These are phyloP conservation scores for Gopherus flavomarginatus DNA, from an alignment of 2,113 vertebrate genomes.

Conservation along the genomic window DNA sequence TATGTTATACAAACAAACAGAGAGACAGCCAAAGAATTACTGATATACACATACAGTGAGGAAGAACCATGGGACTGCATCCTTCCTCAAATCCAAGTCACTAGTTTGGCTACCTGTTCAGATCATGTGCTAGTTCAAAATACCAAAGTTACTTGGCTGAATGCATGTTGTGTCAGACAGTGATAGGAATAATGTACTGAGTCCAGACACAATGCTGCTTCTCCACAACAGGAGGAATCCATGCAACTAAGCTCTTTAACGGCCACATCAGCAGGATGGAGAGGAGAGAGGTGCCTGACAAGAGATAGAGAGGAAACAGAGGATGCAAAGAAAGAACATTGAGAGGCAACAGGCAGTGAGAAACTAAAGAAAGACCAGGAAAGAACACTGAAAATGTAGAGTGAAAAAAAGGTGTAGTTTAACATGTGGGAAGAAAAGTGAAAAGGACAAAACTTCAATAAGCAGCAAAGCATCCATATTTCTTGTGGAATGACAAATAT, in stretches of 20 bases:
- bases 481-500: background rate
- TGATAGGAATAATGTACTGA: background rate
- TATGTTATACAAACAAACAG: background rate
- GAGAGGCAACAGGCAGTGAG: background rate
- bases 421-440: background rate
- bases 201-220: background rate
- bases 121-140: background rate
- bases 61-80: background rate
- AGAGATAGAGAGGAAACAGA: background rate
- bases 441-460: background rate
- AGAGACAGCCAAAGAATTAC: background rate
- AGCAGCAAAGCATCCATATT: background rate
- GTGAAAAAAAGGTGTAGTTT: background rate
- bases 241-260: background rate
- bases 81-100: background rate
- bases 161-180: background rate
- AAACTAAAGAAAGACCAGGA: background rate
- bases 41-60: background rate
- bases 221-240: background rate
- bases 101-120: accelerated
- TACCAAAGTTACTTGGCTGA: background rate
- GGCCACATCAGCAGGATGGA: background rate
- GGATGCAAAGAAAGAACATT: background rate
- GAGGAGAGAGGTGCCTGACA: background rate
- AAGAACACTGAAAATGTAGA: background rate